Percentiles rank a stretch among this genome's conserved stretches.
Evolutionary conservation across 2,113 vertebrate species (phyloP).

Genomic region (Centropristis striata): DNA sequence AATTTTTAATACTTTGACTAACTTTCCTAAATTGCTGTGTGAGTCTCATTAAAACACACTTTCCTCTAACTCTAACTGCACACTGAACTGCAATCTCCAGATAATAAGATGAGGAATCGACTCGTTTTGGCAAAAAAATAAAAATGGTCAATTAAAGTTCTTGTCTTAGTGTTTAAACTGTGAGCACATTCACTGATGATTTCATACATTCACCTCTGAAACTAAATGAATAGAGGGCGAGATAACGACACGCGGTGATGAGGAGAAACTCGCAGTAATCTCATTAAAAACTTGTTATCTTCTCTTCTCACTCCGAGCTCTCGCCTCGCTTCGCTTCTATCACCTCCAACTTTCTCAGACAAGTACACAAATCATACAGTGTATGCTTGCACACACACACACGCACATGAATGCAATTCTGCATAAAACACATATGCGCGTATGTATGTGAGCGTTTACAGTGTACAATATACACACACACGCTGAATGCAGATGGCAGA

Average conservation of each 20-base stretch:
- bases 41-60: background rate
- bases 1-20: background rate
- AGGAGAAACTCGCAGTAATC: conserved; percentile 24
- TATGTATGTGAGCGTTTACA: conserved; percentile 9
- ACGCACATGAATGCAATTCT: background rate
- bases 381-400: background rate
- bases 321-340: conserved; percentile 26
- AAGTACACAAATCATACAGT: conserved; percentile 2
- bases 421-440: background rate
- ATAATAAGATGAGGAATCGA: conserved; percentile 4
- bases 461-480: conserved; percentile 26
- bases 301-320: conserved; percentile 30
- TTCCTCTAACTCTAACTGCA: background rate
- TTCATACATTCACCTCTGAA: conserved; percentile 31
- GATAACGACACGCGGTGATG: conserved; percentile 29
- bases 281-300: conserved; percentile 62
- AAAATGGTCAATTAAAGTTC: conserved; percentile 12
- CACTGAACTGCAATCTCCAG: conserved; percentile 11
- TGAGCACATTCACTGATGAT: conserved; percentile 30
- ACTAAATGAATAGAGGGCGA: conserved; percentile 13
- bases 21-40: background rate
- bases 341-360: conserved; percentile 44
- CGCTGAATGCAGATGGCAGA: conserved; percentile 33
- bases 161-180: conserved; percentile 8
- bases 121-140: conserved; percentile 4